Percentiles rank a stretch among this genome's conserved stretches.
Evolutionary conservation across 2,888 invertebrate species (phyloP).

Genomic region (Orthosia gothica): DNA sequence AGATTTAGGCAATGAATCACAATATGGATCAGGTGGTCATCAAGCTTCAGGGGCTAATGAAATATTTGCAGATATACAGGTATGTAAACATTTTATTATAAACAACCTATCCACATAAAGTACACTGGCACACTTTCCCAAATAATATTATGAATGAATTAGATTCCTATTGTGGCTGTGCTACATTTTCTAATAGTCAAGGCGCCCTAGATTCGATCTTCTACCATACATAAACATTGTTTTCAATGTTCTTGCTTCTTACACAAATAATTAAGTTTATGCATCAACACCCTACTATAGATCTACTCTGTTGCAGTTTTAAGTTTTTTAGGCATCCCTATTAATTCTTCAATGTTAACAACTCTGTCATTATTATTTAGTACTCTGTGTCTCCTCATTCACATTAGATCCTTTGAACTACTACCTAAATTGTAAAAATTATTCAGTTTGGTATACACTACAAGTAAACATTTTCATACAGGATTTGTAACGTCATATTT

Average conservation of each 20-base stretch:
- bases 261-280: not conserved
- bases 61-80: conserved; percentile 97
- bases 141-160: not conserved
- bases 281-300: not conserved
- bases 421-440: not conserved
- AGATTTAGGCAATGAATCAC: conserved; percentile 94
- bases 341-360: not conserved
- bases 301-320: not conserved
- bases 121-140: conserved; percentile 31
- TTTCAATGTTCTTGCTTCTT: conserved; percentile 17
- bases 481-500: conserved; percentile 14
- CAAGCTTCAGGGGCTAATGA: conserved; percentile 97
- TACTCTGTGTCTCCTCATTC: conserved; percentile 1
- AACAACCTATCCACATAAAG: not conserved
- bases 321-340: not conserved
- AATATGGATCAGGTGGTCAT: conserved; percentile 95
- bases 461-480: not conserved
- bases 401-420: not conserved
- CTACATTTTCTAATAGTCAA: conserved; percentile 17
- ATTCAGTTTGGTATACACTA: not conserved
- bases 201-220: conserved; percentile 11
- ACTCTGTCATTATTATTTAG: not conserved
- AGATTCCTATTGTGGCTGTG: conserved; percentile 5
- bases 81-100: conserved; percentile 91
- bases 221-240: not conserved